Evolutionary conservation across 2,113 vertebrate genomes (phyloP), one percentile per base, ranked within the genome.

Genomic region (Ailurus styani): DNA sequence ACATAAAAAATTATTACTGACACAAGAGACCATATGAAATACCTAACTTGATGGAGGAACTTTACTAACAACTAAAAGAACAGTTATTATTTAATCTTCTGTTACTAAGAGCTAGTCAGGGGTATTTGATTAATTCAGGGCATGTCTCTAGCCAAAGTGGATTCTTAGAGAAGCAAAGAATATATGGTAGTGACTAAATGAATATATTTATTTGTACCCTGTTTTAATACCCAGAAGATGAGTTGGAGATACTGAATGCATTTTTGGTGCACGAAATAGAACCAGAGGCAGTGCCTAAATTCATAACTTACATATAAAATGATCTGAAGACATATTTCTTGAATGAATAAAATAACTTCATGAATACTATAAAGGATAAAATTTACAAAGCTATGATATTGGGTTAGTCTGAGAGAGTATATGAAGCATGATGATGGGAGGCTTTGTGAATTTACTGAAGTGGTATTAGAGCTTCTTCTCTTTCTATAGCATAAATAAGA

Each of bases 291-390:
- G 15, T 68, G 12, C 12, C 62, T 87, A 62, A 89, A 91, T 78
- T 55, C 11, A 88, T 86, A 68, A 7, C 4, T 72, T 75, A 29
- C 34, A 83, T 7, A 62, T 88, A 87, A 93, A 82, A 21, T 85
- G 17, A 86, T 72, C n/a, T 73, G n/a, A 91, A 81, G 37, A 45
- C 3, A 14, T 52, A 55, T 82, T 78, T 93, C 72, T 88, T 93
- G 42, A 96, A 52, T 45, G 37, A 81, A 90, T 79, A 96, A 94
- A 82, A 90, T 89, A 97, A n/a, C 45, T 37, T 93, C 29, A 82
- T 50, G 47, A 96, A 52, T 95, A 83, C 27, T n/a, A 23, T 40
- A 62, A 93, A 97, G 78, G 27, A 82, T 57, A 54, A 42, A 25
- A 13, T 66, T 87, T 95, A 40, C 66, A 89, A 97, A 82, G 40